Conservation (phyloP, 2,113 vertebrate genomes). For the Buteo buteo region DNA sequence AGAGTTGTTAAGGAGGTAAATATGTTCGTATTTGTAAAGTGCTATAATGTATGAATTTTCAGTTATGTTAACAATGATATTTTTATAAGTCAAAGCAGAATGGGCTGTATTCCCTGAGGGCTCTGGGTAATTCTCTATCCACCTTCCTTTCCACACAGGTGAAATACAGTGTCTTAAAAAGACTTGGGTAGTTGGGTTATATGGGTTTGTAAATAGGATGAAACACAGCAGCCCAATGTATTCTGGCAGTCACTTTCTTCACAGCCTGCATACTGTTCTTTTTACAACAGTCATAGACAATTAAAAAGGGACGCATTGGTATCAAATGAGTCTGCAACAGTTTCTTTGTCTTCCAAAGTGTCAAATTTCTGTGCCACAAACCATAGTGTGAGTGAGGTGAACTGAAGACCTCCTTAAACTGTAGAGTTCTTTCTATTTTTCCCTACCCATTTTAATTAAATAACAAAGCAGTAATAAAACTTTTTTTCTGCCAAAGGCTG, state of each 20-base stretch:
- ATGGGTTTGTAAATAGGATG: neutral
- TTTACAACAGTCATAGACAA: neutral
- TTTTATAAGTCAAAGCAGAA: neutral
- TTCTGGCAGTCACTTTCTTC: neutral
- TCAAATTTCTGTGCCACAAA: neutral
- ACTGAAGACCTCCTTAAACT: neutral
- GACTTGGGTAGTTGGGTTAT: neutral
- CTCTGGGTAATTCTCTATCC: neutral
- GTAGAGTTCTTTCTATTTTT: neutral
- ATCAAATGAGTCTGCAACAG: neutral
- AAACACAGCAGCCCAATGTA: neutral
- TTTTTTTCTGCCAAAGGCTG: neutral
- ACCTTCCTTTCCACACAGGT: neutral
- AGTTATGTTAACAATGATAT: neutral
- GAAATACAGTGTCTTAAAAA: neutral
- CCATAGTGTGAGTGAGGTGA: neutral
- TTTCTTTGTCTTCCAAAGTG: neutral
- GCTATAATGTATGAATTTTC: neutral
- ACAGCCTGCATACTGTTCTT: neutral
- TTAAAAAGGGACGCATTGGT: neutral
- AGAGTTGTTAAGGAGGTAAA: neutral
- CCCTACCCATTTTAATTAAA: neutral
- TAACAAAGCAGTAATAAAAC: neutral
- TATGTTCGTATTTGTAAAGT: neutral
- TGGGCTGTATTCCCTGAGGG: neutral